Conservation (phyloP, 2,113 vertebrate species). For the Oryzias melastigma region DNA sequence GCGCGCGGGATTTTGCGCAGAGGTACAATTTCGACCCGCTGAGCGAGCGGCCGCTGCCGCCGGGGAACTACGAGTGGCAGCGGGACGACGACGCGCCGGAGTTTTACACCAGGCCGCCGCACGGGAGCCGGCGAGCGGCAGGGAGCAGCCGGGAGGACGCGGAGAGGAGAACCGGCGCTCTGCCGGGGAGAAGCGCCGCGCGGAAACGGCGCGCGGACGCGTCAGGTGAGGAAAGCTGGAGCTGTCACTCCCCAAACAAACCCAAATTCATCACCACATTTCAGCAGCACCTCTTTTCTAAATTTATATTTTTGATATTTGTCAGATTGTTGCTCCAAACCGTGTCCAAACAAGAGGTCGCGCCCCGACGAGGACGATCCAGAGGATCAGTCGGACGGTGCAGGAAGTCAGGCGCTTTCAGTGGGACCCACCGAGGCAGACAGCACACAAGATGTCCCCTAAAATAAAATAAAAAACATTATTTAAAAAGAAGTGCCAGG, state of each 20-base stretch:
- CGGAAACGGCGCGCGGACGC: constrained; percentile 80
- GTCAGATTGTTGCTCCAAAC: constrained; percentile 50
- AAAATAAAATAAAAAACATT: constrained; percentile 9
- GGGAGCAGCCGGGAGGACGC: constrained; percentile 52
- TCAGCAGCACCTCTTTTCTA: too few species aligned
- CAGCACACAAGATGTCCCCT: constrained; percentile 74
- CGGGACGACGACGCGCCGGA: constrained; percentile 81
- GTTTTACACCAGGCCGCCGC: constrained; percentile 83
- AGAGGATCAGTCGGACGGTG: constrained; percentile 52
- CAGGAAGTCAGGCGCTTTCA: constrained; percentile 62
- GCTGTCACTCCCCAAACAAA: neutral
- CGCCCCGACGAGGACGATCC: constrained; percentile 68
- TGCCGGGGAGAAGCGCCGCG: neutral
- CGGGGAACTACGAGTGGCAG: constrained; percentile 84
- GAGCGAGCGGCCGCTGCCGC: constrained; percentile 78
- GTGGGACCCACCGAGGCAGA: constrained; percentile 81
- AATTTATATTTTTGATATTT: neutral
- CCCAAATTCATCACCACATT: too few species aligned
- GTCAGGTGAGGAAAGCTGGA: constrained; percentile 52
- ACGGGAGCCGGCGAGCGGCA: constrained; percentile 60
- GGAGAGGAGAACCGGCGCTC: neutral
- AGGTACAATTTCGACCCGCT: constrained; percentile 89
- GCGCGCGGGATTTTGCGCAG: constrained; percentile 72
- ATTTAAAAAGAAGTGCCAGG: constrained; percentile 49
- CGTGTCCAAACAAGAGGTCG: constrained; percentile 82